phyloP scores from a whole-genome alignment of 2,888 invertebrate species.

The Epirrhoe tristata region DNA sequence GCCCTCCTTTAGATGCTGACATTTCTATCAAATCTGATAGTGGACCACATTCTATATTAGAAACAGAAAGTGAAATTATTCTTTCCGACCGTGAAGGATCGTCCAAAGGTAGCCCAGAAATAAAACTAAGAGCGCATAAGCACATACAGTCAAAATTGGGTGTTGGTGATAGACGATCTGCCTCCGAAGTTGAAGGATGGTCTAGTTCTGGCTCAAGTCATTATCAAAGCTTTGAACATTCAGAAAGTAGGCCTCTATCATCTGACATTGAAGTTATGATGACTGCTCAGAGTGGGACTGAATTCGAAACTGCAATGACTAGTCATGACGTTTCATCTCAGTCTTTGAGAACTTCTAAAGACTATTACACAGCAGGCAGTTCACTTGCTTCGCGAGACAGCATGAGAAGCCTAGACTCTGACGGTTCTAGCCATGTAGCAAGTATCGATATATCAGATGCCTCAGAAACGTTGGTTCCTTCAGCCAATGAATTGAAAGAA shows the following conservation, averaged over 20 bases:
- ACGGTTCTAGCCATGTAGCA: slow-evolving; percentile 94
- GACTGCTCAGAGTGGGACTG: slow-evolving; percentile 91
- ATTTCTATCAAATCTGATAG: slow-evolving; percentile 78
- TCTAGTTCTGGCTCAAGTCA: slow-evolving; percentile 96
- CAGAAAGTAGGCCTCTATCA: slow-evolving; percentile 92
- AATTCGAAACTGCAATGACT: slow-evolving; percentile 94
- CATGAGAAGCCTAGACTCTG: slow-evolving; percentile 95
- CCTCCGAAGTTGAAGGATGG: slow-evolving; percentile 91
- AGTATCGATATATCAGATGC: slow-evolving; percentile 96
- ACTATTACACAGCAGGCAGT: slow-evolving; percentile 94
- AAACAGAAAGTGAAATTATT: slow-evolving; percentile 79
- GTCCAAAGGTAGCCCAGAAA: slow-evolving; percentile 78
- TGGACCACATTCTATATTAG: slow-evolving; percentile 81
- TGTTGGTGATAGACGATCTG: slow-evolving; percentile 88
- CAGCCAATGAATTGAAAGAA: slow-evolving; percentile 92
- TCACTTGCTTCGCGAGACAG: slow-evolving; percentile 96
- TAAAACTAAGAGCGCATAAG: slow-evolving; percentile 75
- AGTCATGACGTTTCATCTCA: slow-evolving; percentile 91
- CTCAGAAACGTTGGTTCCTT: slow-evolving; percentile 97
- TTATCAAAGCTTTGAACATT: slow-evolving; percentile 94
- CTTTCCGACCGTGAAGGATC: slow-evolving; percentile 77
- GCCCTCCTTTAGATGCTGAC: slow-evolving; percentile 75
- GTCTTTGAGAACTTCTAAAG: slow-evolving; percentile 91
- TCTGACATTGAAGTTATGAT: slow-evolving; percentile 94
- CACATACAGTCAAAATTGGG: slow-evolving; percentile 80